Percentiles rank a stretch among this genome's conserved stretches.
These are phyloP conservation scores for Clinocottus analis DNA, from an alignment of 2,113 vertebrate species.

Conservation along the genomic window DNA sequence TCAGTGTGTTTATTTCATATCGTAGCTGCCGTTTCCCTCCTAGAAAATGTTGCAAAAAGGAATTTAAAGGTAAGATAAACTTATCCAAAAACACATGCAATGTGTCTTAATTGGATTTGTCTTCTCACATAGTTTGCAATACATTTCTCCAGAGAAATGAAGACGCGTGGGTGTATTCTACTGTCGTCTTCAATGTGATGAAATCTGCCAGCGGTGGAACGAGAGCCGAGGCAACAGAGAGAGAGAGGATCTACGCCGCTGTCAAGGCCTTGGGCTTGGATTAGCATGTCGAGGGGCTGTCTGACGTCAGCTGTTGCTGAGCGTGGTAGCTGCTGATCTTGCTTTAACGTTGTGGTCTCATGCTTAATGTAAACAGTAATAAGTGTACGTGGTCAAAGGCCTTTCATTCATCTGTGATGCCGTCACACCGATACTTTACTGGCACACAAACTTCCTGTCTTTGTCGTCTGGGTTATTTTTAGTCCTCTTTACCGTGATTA, in stretches of 20 bases:
- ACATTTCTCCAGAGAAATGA: slow-evolving; percentile 31
- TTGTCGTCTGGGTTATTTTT: not conserved
- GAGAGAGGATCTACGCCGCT: slow-evolving; percentile 31
- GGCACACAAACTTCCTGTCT: not conserved
- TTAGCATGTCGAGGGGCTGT: not conserved
- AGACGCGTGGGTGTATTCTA: slow-evolving; percentile 39
- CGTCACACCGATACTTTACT: not conserved
- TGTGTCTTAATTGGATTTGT: not conserved
- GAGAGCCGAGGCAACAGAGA: not conserved
- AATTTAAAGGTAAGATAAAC: slow-evolving; percentile 12
- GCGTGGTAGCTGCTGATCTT: accelerated
- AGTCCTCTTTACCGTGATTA: not conserved
- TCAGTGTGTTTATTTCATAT: not conserved
- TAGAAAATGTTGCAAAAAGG: not conserved
- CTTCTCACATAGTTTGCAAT: not conserved
- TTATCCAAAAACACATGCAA: not conserved
- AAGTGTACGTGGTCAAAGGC: not conserved
- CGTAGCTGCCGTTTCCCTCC: not conserved
- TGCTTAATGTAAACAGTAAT: not conserved
- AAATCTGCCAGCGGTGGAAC: not conserved
- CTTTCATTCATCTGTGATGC: not conserved
- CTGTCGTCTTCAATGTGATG: slow-evolving; percentile 40
- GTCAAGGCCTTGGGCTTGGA: slow-evolving; percentile 36
- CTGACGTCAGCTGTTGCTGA: not conserved
- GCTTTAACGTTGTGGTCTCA: not conserved